These are phyloP conservation scores for Neria commutata DNA, from an alignment of 2,888 invertebrate species.

Conservation along the genomic window DNA sequence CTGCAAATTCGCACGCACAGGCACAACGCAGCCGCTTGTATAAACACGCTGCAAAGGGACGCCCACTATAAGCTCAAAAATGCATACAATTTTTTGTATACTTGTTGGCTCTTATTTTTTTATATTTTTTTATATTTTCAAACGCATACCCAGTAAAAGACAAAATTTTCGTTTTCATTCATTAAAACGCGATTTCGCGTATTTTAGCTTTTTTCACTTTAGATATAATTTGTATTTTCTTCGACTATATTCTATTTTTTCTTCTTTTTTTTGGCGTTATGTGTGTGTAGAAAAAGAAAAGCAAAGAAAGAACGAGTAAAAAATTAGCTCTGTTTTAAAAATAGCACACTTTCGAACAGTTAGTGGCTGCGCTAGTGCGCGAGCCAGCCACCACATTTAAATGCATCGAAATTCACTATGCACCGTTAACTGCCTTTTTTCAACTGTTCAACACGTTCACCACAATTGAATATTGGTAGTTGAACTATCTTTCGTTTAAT, in stretches of 20 bases:
- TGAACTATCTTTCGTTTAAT: slow-evolving; percentile 50
- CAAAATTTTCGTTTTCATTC: neutral
- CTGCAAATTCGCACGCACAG: neutral
- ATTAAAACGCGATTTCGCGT: neutral
- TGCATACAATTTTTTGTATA: too few relatives aligned
- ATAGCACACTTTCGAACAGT: slow-evolving; percentile 48
- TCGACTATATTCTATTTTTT: slow-evolving; percentile 14
- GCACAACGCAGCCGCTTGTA: neutral
- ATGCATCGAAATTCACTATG: slow-evolving; percentile 7
- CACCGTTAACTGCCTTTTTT: slow-evolving; percentile 34
- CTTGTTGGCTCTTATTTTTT: too few relatives aligned
- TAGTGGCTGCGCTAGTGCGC: too few relatives aligned
- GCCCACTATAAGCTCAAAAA: too few relatives aligned
- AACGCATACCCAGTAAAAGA: too few relatives aligned
- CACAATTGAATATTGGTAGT: slow-evolving; percentile 22
- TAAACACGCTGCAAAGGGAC: too few relatives aligned
- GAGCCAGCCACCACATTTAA: too few relatives aligned
- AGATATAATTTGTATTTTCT: slow-evolving; percentile 11
- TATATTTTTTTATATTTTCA: too few relatives aligned
- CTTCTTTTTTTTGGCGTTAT: slow-evolving; percentile 23
- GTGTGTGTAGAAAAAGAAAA: slow-evolving; percentile 28
- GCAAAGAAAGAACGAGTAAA: slow-evolving; percentile 37
- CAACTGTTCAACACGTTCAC: slow-evolving; percentile 17
- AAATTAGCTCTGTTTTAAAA: slow-evolving; percentile 57
- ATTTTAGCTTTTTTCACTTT: neutral